Percentiles rank a stretch among this genome's conserved stretches.
Evolutionary conservation across 2,797 vertebrate genomes (phyloP).

Genomic region (Cossypha polioptera): DNA sequence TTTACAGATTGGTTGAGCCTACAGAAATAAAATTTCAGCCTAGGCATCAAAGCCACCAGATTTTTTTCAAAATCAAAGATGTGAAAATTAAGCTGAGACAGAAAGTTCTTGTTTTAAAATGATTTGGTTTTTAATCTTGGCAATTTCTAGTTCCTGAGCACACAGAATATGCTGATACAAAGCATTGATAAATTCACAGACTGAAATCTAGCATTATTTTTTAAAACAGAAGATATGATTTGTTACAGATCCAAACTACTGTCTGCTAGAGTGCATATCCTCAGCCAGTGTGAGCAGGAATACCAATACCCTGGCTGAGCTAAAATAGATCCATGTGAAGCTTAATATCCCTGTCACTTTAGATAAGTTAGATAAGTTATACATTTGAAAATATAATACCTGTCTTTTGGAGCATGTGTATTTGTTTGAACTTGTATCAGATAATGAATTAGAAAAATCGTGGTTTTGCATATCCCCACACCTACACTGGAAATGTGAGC

Average conservation of each 20-base stretch:
- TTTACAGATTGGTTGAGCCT: background rate
- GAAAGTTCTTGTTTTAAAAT: background rate
- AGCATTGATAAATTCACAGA: background rate
- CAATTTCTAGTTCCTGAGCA: background rate
- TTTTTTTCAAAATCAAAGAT: background rate
- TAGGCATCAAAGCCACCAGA: background rate
- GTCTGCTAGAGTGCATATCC: background rate
- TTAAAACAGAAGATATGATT: background rate
- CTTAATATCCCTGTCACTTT: background rate
- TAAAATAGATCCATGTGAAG: background rate
- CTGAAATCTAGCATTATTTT: background rate
- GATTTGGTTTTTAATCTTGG: rapidly evolving
- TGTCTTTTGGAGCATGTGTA: background rate
- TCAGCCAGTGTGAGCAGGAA: background rate
- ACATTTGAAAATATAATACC: background rate
- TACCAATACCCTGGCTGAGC: background rate
- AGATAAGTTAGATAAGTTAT: background rate
- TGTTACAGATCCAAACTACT: background rate
- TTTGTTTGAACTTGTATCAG: background rate
- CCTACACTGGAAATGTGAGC: background rate
- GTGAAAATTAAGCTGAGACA: background rate
- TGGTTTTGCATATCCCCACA: background rate
- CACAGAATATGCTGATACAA: background rate
- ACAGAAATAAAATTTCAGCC: background rate
- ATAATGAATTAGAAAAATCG: background rate